Percentiles rank a stretch among this genome's conserved stretches.
Conservation (phyloP, 1,140 invertebrate species). For the Octopus bimaculoides region DNA sequence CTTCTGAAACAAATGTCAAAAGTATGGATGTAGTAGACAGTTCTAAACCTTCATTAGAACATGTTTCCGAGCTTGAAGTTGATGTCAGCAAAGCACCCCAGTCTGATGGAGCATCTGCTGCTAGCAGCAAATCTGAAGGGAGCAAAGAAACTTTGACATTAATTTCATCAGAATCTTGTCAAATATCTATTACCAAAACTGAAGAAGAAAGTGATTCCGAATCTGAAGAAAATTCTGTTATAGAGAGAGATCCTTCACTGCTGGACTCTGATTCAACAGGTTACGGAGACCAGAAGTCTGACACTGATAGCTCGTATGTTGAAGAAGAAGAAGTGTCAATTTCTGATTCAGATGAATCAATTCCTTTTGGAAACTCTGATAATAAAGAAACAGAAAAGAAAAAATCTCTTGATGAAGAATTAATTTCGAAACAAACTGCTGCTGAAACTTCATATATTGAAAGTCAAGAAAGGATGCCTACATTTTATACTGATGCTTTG, state of each 20-base stretch:
- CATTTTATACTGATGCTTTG: conserved; percentile 9
- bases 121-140: background rate
- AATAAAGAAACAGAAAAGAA: too few relatives aligned
- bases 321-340: too few relatives aligned
- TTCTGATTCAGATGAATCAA: too few relatives aligned
- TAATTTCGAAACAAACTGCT: background rate
- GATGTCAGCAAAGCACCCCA: background rate
- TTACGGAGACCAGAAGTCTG: too few relatives aligned
- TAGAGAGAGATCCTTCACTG: background rate
- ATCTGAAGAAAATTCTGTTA: background rate
- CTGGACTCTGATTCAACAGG: background rate
- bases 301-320: too few relatives aligned
- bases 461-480: conserved; percentile 2
- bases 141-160: background rate
- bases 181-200: background rate
- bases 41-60: background rate
- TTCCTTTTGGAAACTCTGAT: too few relatives aligned
- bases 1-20: background rate
- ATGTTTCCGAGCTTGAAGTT: background rate
- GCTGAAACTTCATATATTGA: background rate
- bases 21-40: background rate
- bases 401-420: background rate
- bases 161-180: background rate
- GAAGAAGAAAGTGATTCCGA: background rate
- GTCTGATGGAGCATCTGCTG: background rate